Percentiles rank a stretch among this genome's conserved stretches.
These are phyloP conservation scores for Acrocyrtus sp. DNA, from an alignment of 2,888 invertebrate genomes.

Conservation along the genomic window DNA sequence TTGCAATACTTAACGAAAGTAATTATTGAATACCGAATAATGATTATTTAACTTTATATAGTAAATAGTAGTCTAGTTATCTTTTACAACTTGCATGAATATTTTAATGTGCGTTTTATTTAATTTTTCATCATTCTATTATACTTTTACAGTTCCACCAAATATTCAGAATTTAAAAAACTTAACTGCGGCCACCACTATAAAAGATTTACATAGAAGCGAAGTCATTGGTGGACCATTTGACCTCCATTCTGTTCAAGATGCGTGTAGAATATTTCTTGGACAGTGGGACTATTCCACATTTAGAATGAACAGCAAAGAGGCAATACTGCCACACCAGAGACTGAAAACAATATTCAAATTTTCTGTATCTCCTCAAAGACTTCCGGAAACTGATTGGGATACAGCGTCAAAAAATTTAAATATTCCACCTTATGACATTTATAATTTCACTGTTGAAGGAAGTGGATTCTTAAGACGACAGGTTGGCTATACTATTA, in stretches of 20 bases:
- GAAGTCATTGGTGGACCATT: slow-evolving; percentile 53
- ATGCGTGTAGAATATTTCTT: slow-evolving; percentile 50
- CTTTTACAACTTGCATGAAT: too few relatives aligned
- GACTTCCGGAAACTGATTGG: not conserved
- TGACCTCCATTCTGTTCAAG: slow-evolving; percentile 34
- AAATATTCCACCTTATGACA: slow-evolving; percentile 28
- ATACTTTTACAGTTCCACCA: too few relatives aligned
- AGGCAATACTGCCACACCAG: not conserved
- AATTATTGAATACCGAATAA: too few relatives aligned
- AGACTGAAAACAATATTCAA: slow-evolving; percentile 42
- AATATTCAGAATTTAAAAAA: too few relatives aligned
- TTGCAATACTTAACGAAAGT: slow-evolving; percentile 48
- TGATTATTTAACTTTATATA: too few relatives aligned
- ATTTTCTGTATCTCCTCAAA: slow-evolving; percentile 41
- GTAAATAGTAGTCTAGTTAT: too few relatives aligned
- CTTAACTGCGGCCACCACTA: slow-evolving; percentile 13
- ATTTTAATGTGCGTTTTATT: too few relatives aligned
- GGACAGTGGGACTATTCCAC: slow-evolving; percentile 53
- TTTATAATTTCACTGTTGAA: slow-evolving; percentile 58
- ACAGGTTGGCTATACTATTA: slow-evolving; percentile 50
- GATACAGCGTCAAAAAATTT: not conserved
- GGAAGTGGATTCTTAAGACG: slow-evolving; percentile 60
- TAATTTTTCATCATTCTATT: too few relatives aligned
- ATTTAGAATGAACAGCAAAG: slow-evolving; percentile 43
- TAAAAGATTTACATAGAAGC: slow-evolving; percentile 37